Percentiles rank a stretch among this genome's conserved stretches.
Evolutionary conservation across 2,797 vertebrate genomes (phyloP).

Genomic region (Oreochromis grahami): DNA sequence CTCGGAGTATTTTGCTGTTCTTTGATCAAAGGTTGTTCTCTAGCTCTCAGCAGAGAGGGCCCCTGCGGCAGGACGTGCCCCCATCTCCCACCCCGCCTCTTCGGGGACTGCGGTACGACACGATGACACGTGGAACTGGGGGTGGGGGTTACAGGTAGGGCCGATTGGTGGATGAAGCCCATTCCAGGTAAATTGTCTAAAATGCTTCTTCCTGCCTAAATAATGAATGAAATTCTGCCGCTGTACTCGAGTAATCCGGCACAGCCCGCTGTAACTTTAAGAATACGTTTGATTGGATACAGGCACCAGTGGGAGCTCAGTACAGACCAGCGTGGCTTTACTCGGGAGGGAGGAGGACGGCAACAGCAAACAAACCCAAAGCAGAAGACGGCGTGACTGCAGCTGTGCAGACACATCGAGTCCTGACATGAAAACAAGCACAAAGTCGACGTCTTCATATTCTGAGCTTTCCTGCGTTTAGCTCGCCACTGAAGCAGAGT

Average conservation of each 20-base stretch:
- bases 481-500: not conserved
- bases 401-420: conserved; percentile 78
- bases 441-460: not conserved
- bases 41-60: conserved; percentile 84
- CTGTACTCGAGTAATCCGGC: not conserved
- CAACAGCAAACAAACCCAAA: conserved; percentile 77
- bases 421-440: not conserved
- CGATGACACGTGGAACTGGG: conserved; percentile 73
- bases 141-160: conserved; percentile 69
- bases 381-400: conserved; percentile 89
- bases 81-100: conserved; percentile 89
- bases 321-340: conserved; percentile 78
- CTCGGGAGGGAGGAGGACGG: conserved; percentile 37
- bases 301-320: conserved; percentile 65
- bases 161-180: not conserved
- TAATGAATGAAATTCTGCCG: not conserved
- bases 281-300: conserved; percentile 37
- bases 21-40: not conserved
- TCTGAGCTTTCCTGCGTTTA: not conserved
- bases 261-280: not conserved
- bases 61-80: conserved; percentile 91
- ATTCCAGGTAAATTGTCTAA: conserved; percentile 26
- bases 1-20: not conserved
- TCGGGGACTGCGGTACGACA: conserved; percentile 80
- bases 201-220: not conserved